Conservation (phyloP, 2,113 vertebrate genomes). For the Peromyscus californicus region DNA sequence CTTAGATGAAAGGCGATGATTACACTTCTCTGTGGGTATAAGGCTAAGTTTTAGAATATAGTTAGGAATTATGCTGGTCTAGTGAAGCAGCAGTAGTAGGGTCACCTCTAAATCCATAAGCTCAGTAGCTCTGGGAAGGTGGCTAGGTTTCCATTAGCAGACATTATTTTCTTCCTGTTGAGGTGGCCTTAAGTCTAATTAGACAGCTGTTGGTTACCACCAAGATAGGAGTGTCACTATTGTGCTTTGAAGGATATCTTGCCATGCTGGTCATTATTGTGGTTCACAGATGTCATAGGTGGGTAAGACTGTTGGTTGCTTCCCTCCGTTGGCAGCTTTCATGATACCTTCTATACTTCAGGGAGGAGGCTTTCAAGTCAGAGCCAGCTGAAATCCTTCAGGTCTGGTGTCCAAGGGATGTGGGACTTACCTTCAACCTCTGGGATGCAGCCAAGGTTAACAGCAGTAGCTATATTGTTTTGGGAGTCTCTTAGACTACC, state of each 20-base stretch:
- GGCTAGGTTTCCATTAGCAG: not conserved
- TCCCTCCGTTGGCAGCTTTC: not conserved
- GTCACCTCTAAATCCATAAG: not conserved
- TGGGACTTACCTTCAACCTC: not conserved
- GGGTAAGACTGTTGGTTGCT: not conserved
- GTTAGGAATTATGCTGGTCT: not conserved
- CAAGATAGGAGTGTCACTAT: not conserved
- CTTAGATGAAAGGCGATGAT: not conserved
- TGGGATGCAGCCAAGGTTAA: not conserved
- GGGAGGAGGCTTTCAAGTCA: not conserved
- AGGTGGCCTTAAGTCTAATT: not conserved
- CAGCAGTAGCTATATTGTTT: not conserved
- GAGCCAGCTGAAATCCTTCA: not conserved
- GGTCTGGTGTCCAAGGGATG: not conserved
- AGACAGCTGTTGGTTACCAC: not conserved
- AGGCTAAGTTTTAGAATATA: not conserved
- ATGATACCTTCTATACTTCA: not conserved
- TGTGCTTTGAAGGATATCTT: not conserved
- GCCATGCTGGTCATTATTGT: not conserved
- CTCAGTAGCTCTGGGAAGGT: not conserved
- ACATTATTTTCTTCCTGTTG: not conserved
- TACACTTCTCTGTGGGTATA: not conserved
- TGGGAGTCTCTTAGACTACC: not conserved
- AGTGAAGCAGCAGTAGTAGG: not conserved
- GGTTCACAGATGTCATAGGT: not conserved